These are phyloP conservation scores for Pleuronectes platessa DNA, from an alignment of 2,113 vertebrate genomes.

Conservation along the genomic window DNA sequence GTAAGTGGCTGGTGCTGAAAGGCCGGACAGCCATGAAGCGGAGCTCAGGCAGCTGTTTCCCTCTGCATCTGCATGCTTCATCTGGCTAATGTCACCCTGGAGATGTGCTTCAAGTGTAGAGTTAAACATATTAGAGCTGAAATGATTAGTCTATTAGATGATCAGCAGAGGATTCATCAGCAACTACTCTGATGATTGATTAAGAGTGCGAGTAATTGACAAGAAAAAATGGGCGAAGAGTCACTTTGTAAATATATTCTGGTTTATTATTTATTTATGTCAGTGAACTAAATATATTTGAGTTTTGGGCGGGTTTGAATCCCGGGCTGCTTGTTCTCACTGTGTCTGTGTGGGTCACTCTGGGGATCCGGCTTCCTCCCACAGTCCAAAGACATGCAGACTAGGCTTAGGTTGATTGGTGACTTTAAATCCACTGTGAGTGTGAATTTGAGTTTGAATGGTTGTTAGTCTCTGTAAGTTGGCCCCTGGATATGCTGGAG, in stretches of 20 bases:
- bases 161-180: background rate
- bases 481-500: no score
- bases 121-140: background rate
- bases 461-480: no score
- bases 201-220: no score
- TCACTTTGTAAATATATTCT: background rate
- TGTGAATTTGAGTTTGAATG: no score
- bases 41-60: slow-evolving; percentile 37
- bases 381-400: no score
- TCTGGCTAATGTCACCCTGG: background rate
- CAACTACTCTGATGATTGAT: background rate
- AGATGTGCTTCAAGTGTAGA: background rate
- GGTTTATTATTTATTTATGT: background rate
- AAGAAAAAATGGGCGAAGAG: background rate
- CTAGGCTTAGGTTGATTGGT: no score
- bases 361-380: no score
- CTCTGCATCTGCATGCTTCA: slow-evolving; percentile 3
- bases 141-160: background rate
- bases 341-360: no score
- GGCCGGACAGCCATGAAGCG: slow-evolving; percentile 26
- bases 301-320: background rate
- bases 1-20: slow-evolving; percentile 48
- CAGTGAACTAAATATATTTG: background rate
- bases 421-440: no score
- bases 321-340: no score